Evolutionary conservation across 2,797 vertebrate genomes (phyloP), one percentile per base, ranked within the genome.

Genomic region (Macroramphosus scolopax): DNA sequence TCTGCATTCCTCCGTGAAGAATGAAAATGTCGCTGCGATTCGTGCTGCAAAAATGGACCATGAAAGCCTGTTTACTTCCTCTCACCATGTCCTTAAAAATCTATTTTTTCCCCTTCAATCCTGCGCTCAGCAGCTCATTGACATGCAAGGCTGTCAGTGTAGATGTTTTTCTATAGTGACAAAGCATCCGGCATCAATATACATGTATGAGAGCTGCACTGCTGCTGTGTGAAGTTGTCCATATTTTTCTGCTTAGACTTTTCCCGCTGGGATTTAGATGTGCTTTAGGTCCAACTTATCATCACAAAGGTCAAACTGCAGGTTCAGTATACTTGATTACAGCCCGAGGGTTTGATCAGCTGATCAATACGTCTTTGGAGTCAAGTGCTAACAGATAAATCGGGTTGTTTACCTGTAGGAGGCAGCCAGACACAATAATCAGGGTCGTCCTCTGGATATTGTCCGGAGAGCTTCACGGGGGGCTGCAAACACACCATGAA

Each of bases 381-480:
- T n/a, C n/a, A n/a, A n/a, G n/a, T n/a, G n/a, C n/a, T n/a, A n/a
- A n/a, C n/a, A n/a, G n/a, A n/a, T n/a, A n/a, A n/a, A n/a, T 26
- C 11, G 9, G 6, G 8, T 15, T 0, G 14, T 48, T 72, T 92
- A 98, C 96, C 96, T 92, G 88, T 70, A 75, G 96, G 96, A 45
- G 96, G 96, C 42, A 96, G 33, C 96, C 96, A 99, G 17, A 97
- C 86, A 31, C 94, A 97, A 55, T 98, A 99, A 82, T 99, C 94
- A 3, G 96, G 96, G 71, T 98, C 96, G 50, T 98, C 91, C 38
- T 95, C 90, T 47, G 96, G 94, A 71, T 99, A 98, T 58, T 87
- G 82, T n/a, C 85, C 84, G 4, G 90, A 89, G 26, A 91, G 83
- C 68, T 89, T 64, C 6, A 35, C 63, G 1, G 79, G 87, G 22